Evolutionary conservation across 2,113 vertebrate genomes (phyloP).

Genomic region (Petroica traversi): DNA sequence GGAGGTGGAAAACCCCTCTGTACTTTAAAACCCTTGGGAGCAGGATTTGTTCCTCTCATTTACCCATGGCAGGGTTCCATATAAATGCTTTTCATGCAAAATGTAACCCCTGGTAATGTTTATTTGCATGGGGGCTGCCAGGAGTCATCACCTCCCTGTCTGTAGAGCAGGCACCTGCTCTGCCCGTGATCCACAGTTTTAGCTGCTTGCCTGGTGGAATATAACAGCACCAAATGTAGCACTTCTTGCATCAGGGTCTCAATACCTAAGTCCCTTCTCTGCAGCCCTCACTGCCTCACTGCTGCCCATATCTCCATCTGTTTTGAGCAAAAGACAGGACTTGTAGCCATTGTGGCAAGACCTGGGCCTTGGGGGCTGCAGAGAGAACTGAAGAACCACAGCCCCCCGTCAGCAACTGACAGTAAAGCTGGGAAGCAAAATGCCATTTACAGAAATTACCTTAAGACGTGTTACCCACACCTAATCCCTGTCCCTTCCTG

Average conservation of each 20-base stretch:
- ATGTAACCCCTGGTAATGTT: background rate
- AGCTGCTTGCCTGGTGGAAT: background rate
- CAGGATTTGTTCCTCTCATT: background rate
- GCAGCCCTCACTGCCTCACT: background rate
- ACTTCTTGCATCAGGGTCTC: fast-evolving
- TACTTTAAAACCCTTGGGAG: background rate
- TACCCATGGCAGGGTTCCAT: background rate
- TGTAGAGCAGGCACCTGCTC: fast-evolving
- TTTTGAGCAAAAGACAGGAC: background rate
- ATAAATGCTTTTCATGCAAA: background rate
- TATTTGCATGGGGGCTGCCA: background rate
- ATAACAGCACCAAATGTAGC: background rate
- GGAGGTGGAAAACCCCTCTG: background rate
- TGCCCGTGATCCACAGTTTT: background rate
- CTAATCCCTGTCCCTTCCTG: conserved; percentile 5
- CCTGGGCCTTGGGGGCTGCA: background rate
- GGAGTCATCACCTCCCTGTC: fast-evolving
- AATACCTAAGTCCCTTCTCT: fast-evolving
- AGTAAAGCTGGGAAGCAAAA: background rate
- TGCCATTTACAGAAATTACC: background rate
- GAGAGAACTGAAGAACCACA: background rate
- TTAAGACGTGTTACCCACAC: background rate
- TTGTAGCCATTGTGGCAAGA: background rate
- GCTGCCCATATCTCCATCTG: fast-evolving
- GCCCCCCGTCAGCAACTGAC: fast-evolving